Conservation (phyloP, 1,140 invertebrate species). For the Penaeus indicus region DNA sequence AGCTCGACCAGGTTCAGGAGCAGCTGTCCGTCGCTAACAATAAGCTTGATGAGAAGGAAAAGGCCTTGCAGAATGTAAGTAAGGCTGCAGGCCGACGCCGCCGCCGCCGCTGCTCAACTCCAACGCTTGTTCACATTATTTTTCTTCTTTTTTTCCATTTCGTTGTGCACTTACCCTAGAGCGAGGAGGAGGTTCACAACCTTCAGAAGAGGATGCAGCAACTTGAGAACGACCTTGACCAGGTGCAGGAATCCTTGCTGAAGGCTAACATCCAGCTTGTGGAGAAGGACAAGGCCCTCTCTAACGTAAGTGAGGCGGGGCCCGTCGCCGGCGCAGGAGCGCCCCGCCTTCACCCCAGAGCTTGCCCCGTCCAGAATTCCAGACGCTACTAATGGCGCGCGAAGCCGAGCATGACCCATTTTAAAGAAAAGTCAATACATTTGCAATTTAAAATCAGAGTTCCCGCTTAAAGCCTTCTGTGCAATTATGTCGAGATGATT, state of each 20-base stretch:
- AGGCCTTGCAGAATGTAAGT: conserved; percentile 96
- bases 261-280: conserved; percentile 96
- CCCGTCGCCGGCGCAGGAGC: not conserved
- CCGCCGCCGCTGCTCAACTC: conserved; percentile 28
- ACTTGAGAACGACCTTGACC: conserved; percentile 98
- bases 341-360: conserved; percentile 26
- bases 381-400: conserved; percentile 35
- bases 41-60: conserved; percentile 98
- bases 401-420: conserved; percentile 34
- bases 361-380: conserved; percentile 16
- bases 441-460: not conserved
- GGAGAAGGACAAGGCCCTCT: conserved; percentile 96
- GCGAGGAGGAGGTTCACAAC: conserved; percentile 71
- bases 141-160: conserved; percentile 57
- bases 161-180: conserved; percentile 45
- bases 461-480: too few species aligned
- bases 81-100: conserved; percentile 23
- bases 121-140: conserved; percentile 60
- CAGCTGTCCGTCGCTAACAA: conserved; percentile 92
- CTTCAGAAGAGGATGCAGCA: conserved; percentile 99
- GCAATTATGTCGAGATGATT: too few species aligned
- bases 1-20: conserved; percentile 97
- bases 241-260: conserved; percentile 94
- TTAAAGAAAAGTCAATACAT: not conserved
- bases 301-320: conserved; percentile 77